phyloP scores from a whole-genome alignment of 2,113 vertebrate genomes.

The Ursus arctos region DNA sequence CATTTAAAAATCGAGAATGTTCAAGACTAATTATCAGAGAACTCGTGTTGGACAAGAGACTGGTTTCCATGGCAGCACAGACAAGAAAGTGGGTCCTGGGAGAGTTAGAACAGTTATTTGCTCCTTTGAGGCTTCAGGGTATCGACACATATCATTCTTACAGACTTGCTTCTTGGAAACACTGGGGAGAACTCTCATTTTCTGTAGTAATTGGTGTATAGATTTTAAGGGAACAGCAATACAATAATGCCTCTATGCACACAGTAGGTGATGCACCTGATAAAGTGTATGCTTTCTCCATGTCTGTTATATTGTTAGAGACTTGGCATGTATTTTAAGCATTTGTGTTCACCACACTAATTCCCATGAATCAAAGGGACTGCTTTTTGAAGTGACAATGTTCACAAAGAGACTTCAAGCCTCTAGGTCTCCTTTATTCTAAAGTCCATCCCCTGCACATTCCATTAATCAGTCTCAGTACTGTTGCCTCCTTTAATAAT shows the following conservation, averaged over 20 bases:
- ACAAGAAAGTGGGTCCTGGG: conserved; percentile 70
- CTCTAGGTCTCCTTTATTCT: not conserved
- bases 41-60: conserved; percentile 74
- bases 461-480: not conserved
- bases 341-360: not conserved
- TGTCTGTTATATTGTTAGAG: not conserved
- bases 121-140: conserved; percentile 73
- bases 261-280: conserved; percentile 21
- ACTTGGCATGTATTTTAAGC: not conserved
- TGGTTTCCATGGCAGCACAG: conserved; percentile 79
- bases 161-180: conserved; percentile 59
- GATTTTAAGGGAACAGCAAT: conserved; percentile 59
- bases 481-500: not conserved
- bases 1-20: conserved; percentile 75
- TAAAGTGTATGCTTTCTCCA: not conserved
- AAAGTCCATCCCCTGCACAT: not conserved
- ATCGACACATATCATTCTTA: conserved; percentile 78
- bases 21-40: conserved; percentile 78
- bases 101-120: conserved; percentile 77
- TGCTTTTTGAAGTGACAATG: not conserved
- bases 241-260: not conserved
- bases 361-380: not conserved
- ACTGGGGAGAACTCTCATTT: conserved; percentile 46
- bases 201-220: conserved; percentile 62
- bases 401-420: not conserved